A percentile compares a stretch with the other conserved stretches of the same genome.
Evolutionary conservation across 2,113 vertebrate genomes (phyloP).

Genomic region (Chrysemys picta): DNA sequence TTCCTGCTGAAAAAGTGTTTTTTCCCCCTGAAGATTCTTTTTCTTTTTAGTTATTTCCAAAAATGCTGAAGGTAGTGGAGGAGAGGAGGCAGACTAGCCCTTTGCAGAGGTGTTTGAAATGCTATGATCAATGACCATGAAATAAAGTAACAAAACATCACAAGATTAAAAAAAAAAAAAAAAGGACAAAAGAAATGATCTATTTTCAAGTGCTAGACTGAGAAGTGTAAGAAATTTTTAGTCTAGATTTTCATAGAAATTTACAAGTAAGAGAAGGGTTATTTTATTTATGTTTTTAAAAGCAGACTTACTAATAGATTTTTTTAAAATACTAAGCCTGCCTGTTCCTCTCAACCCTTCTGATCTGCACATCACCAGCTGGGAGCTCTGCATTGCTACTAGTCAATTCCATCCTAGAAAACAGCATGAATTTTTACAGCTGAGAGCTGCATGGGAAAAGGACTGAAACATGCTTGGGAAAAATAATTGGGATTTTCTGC

Average conservation of each 20-base stretch:
- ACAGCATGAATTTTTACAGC: background rate
- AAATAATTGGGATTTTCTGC: background rate
- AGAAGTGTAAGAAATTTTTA: conserved; percentile 1
- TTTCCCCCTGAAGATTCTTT: background rate
- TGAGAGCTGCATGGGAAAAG: background rate
- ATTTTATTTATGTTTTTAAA: background rate
- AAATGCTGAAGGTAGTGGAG: background rate
- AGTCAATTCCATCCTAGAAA: conserved; percentile 12
- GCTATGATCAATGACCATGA: conserved; percentile 36
- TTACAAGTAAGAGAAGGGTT: background rate
- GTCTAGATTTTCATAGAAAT: background rate
- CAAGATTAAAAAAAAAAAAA: background rate
- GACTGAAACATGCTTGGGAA: background rate
- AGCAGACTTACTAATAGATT: background rate
- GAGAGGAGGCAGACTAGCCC: conserved; percentile 2
- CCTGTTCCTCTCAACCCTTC: background rate
- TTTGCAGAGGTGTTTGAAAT: conserved; percentile 31
- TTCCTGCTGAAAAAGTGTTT: background rate
- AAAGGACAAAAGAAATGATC: fast-evolving
- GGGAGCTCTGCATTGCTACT: background rate
- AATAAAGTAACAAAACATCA: conserved; percentile 39
- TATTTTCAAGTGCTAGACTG: background rate
- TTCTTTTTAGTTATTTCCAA: conserved; percentile 1
- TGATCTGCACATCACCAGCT: background rate
- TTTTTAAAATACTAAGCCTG: background rate